Evolutionary conservation across 2,113 vertebrate species (phyloP), one percentile per base, ranked within the genome.

Genomic region (Cnemophilus loriae): DNA sequence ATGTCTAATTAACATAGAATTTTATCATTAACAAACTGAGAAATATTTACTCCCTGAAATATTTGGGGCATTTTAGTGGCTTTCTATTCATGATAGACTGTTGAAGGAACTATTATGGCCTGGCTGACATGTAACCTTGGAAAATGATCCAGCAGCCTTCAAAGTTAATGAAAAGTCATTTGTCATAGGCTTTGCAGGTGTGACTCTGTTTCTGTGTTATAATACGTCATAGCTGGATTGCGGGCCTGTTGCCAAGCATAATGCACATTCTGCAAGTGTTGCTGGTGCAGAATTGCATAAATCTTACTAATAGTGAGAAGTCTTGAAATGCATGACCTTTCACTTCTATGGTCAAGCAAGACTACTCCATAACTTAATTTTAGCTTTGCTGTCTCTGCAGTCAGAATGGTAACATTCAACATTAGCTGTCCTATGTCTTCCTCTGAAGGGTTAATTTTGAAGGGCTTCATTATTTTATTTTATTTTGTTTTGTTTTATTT

Each of bases 91-190:
- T 93, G 74, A 91, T 88, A 32, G 69, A 92, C 75, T 97, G 94
- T 98, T 98, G 97, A 98, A 98, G 98, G 97, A 95, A 93, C 78
- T 96, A 89, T 98, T 98, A 98, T 93, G 93, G 89, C 97, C 97
- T 82, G 74, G 90, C 96, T 98, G 94, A 92, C 97, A 96, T 91
- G 83, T 97, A 98, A 98, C 98, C 97, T 97, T 97, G 95, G 97
- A 98, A 97, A 97, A 97, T 92, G 96, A 98, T 98, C 97, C 96
- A 98, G 97, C 90, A 93, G 91, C 97, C 98, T 97, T 97, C 96
- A 85, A 97, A 97, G 97, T 98, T 98, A 98, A 98, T 98, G 97
- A 98, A 98, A 98, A 97, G 98, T 98, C 97, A 94, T 98, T 98
- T 98, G 98, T 99, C 98, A 98, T 73, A 95, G 90, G 93, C 71